Conservation (phyloP, 30 jellyfish, hydroid and myxozoan genomes). For the Chironex yamaguchii region DNA sequence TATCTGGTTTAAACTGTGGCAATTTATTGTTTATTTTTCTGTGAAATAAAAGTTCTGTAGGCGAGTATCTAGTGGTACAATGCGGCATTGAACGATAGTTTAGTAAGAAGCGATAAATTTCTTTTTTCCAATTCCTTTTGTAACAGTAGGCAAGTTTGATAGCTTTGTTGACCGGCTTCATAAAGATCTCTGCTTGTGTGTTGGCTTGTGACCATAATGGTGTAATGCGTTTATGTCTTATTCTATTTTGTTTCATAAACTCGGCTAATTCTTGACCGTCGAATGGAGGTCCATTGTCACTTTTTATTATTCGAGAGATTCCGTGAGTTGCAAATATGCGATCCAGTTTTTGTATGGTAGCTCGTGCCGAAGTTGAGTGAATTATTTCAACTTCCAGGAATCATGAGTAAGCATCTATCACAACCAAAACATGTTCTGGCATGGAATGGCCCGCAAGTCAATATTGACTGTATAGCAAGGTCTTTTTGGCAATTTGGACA, state of each 20-base stretch:
- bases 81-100: conserved; percentile 29
- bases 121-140: conserved; percentile 9
- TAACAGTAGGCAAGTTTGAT: conserved; percentile 1
- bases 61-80: conserved; percentile 40
- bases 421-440: conserved; percentile 18
- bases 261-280: background rate
- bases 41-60: background rate
- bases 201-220: conserved; percentile 61
- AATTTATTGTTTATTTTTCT: background rate
- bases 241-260: conserved; percentile 14
- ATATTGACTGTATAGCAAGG: conserved; percentile 48
- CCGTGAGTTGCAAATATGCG: conserved; percentile 19
- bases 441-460: conserved; percentile 24
- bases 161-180: conserved; percentile 48
- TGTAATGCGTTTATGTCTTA: conserved; percentile 26
- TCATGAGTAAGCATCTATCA: conserved; percentile 13
- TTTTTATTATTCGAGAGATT: background rate
- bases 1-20: background rate
- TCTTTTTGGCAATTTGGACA: conserved; percentile 1
- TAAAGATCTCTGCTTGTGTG: conserved; percentile 46
- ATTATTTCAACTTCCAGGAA: conserved; percentile 17
- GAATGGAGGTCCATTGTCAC: conserved; percentile 49
- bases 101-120: background rate
- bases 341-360: conserved; percentile 1
- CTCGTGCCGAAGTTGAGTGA: conserved; percentile 27